Percentiles rank a stretch among this genome's conserved stretches.
Evolutionary conservation across 1,140 invertebrate species (phyloP).

Genomic region (Anadara kagoshimensis): DNA sequence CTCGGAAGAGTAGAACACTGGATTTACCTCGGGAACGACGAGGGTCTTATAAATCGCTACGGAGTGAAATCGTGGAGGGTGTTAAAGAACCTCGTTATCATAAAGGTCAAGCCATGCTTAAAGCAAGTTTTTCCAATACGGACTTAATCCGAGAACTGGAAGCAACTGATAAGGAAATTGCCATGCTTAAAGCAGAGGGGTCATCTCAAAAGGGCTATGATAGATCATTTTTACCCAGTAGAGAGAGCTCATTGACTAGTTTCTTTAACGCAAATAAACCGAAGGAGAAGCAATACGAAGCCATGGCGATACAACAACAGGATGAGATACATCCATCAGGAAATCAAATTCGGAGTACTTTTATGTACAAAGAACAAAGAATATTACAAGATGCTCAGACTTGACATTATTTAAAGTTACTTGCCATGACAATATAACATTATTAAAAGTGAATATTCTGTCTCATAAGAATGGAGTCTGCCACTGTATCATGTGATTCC

Average conservation of each 20-base stretch:
- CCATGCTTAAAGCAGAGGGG: too few relatives aligned
- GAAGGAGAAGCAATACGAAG: conserved; percentile 15
- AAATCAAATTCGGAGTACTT: conserved; percentile 21
- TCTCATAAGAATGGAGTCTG: too few relatives aligned
- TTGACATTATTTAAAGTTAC: too few relatives aligned
- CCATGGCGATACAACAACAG: conserved; percentile 20
- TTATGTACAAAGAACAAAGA: conserved; percentile 32
- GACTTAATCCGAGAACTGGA: conserved; percentile 6
- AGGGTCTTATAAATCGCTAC: conserved; percentile 13
- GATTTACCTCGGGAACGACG: not conserved
- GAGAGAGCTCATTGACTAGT: too few relatives aligned
- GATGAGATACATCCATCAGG: conserved; percentile 25
- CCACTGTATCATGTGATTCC: too few relatives aligned
- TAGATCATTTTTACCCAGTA: too few relatives aligned
- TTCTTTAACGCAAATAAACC: not conserved
- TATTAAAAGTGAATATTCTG: too few relatives aligned
- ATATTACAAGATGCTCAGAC: conserved; percentile 14
- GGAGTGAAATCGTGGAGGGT: conserved; percentile 27
- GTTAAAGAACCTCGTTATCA: not conserved
- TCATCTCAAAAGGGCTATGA: too few relatives aligned
- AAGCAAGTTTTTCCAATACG: conserved; percentile 16
- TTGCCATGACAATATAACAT: too few relatives aligned
- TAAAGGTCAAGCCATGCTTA: conserved; percentile 9
- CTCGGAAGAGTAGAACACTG: too few relatives aligned
- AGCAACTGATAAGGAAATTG: not conserved